Evolutionary conservation across 2,113 vertebrate genomes (phyloP), one percentile per base, ranked within the genome.

Genomic region (Cepphus grylle): DNA sequence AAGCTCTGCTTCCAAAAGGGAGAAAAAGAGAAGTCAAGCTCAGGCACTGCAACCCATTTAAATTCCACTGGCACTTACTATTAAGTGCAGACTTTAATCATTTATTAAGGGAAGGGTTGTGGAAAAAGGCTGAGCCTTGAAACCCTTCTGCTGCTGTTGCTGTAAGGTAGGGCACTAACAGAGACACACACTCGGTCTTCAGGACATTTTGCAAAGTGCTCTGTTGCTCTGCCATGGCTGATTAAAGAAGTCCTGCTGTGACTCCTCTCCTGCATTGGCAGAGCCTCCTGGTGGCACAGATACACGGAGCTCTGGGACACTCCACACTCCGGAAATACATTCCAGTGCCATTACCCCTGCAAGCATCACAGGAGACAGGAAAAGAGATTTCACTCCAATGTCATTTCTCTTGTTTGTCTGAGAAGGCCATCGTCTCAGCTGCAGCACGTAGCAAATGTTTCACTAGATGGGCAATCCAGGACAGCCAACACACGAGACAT

Each of bases 81-180:
- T 10, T 70, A 83, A 90, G 59, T 81, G 66, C 43, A 91, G 42
- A 84, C 53, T 90, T 94, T 85, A 96, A 94, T 94, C 36, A 88
- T 92, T 93, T 82, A 92, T 95, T 95, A 93, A 81, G 81, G 58
- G 25, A 34, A 94, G 58, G 80, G 73, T 5, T 87, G 70, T 69
- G 62, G 56, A 89, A 91, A 94, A 49, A 79, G 49, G 29, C 43
- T 85, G 77, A 72, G 62, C 43, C 59, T 59, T 61, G 56, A 89
- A 91, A 84, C 73, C 43, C 29, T 76, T 29, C 87, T 79, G 21
- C 53, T 80, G 61, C 56, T 70, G 25, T 38, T 88, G 58, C 17
- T 77, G 47, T 12, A 62, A 50, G 69, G 52, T 86, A 90, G 72
- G 38, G 25, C 58, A 79, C 49, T 81, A 26, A 52, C 5, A 47